Percentiles rank a stretch among this genome's conserved stretches.
Conservation (phyloP, 2,888 invertebrate species). For the Salpingus planirostris region DNA sequence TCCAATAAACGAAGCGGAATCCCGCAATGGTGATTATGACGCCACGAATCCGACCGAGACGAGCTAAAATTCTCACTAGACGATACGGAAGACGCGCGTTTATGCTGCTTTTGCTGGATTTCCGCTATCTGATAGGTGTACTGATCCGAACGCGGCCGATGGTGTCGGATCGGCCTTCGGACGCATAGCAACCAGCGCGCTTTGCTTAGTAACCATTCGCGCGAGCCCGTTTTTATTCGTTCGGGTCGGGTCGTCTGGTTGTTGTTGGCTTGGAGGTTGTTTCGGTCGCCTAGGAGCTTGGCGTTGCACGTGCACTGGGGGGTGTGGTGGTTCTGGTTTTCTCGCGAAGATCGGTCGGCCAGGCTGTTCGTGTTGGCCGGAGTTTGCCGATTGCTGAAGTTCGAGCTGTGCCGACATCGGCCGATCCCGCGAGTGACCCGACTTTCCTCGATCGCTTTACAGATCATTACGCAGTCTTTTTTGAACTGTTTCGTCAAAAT, state of each 20-base stretch:
- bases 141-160: constrained; percentile 51
- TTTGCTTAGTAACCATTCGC: constrained; percentile 41
- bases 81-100: constrained; percentile 73
- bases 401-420: constrained; percentile 75
- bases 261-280: constrained; percentile 1
- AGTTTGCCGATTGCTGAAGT: constrained; percentile 80
- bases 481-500: constrained; percentile 97
- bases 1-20: constrained; percentile 69
- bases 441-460: constrained; percentile 92
- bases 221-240: constrained; percentile 32
- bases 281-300: constrained; percentile 44
- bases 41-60: constrained; percentile 80
- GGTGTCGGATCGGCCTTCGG: constrained; percentile 29
- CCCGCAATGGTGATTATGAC: constrained; percentile 64
- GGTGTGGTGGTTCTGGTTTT: constrained; percentile 52
- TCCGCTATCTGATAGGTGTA: constrained; percentile 70
- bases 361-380: constrained; percentile 80
- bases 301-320: constrained; percentile 52
- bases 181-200: constrained; percentile 46
- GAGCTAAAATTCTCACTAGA: constrained; percentile 87
- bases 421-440: constrained; percentile 82
- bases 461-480: constrained; percentile 91
- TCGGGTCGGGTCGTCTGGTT: constrained; percentile 31
- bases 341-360: constrained; percentile 68
- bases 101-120: constrained; percentile 65